These are phyloP conservation scores for Aporrectodea caliginosa DNA, from an alignment of 1,140 invertebrate genomes.

Conservation along the genomic window DNA sequence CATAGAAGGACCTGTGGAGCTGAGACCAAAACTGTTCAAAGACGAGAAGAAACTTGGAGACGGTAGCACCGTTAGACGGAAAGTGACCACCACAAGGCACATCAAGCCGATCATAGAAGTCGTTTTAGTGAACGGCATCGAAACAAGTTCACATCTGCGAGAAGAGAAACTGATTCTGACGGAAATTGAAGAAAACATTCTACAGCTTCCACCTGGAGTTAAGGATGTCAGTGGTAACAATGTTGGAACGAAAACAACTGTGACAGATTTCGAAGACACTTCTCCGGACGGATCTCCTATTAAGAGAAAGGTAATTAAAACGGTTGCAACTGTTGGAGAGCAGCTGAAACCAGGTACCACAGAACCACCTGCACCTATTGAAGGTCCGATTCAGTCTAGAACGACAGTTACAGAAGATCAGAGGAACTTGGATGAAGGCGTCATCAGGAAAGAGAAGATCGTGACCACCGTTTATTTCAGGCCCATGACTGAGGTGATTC, in stretches of 20 bases:
- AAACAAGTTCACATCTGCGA: constrained; percentile 5
- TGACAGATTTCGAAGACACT: not conserved
- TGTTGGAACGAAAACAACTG: not conserved
- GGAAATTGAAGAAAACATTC: constrained; percentile 20
- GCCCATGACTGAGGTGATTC: not conserved
- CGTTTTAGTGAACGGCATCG: not conserved
- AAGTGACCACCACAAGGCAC: constrained; percentile 16
- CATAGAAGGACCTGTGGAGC: constrained; percentile 13
- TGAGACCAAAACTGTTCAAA: constrained; percentile 39
- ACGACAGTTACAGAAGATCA: not conserved
- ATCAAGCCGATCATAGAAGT: not conserved
- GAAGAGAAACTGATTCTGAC: not conserved
- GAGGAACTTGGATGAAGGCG: not conserved
- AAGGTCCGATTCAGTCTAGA: not conserved
- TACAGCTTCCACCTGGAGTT: not conserved
- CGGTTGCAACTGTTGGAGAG: not conserved
- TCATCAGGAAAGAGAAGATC: not conserved
- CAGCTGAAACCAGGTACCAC: not conserved
- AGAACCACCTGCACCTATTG: not conserved
- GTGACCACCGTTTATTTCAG: not conserved
- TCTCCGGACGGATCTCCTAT: not conserved
- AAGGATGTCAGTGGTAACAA: not conserved
- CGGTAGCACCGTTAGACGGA: not conserved
- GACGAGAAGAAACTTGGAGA: constrained; percentile 31
- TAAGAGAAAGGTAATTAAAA: not conserved